phyloP scores from a whole-genome alignment of 2,113 vertebrate genomes.

The Taurulus bubalis region DNA sequence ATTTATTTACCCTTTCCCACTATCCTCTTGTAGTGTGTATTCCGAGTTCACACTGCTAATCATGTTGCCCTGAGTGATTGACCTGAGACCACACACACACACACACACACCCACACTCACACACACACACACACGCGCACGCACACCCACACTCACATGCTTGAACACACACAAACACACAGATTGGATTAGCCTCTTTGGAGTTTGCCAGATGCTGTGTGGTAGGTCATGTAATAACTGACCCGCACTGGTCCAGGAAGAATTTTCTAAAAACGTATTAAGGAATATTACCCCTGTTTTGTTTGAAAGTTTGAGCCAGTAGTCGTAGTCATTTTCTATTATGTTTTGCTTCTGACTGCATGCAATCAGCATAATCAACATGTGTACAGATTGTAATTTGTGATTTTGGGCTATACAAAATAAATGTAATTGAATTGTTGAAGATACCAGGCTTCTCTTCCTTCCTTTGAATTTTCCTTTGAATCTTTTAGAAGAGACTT shows the following conservation, averaged over 20 bases:
- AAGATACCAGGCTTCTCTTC: conserved; percentile 3
- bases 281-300: not conserved
- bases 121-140: conserved; percentile 21
- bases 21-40: conserved; percentile 41
- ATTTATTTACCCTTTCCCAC: conserved; percentile 17
- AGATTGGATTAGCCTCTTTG: conserved; percentile 51
- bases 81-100: conserved; percentile 63
- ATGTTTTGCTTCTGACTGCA: not conserved
- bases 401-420: no score
- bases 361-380: not conserved
- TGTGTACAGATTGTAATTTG: no score
- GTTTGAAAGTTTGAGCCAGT: not conserved
- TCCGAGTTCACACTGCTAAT: conserved; percentile 25
- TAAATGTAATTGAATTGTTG: not conserved
- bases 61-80: conserved; percentile 20
- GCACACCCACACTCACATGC: conserved; percentile 33
- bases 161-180: conserved; percentile 28
- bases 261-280: conserved; percentile 42
- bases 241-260: conserved; percentile 15
- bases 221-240: conserved; percentile 54
- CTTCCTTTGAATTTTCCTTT: not conserved
- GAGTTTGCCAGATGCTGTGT: conserved; percentile 48
- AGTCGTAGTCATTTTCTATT: not conserved
- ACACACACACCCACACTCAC: conserved; percentile 33
- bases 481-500: not conserved